phyloP scores from a whole-genome alignment of 2,888 invertebrate genomes.

The Argyresthia albistria region DNA sequence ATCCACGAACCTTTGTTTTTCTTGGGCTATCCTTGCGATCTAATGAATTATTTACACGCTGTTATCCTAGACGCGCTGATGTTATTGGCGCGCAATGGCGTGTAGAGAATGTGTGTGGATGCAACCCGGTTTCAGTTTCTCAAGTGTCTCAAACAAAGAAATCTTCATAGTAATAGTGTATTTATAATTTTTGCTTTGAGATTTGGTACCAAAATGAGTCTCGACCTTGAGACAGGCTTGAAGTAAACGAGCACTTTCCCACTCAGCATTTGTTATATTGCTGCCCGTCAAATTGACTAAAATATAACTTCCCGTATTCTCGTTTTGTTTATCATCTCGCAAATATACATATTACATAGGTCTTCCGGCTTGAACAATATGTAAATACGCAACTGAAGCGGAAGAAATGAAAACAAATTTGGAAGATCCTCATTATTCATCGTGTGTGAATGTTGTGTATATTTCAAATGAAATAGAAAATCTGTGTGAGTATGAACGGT shows the following conservation, averaged over 20 bases:
- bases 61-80: constrained; percentile 30
- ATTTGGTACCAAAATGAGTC: too few relatives aligned
- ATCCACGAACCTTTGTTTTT: constrained; percentile 27
- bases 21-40: constrained; percentile 31
- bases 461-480: constrained; percentile 4
- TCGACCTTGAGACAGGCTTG: too few relatives aligned
- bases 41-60: constrained; percentile 51
- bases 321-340: constrained; percentile 51
- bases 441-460: constrained; percentile 15
- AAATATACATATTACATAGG: constrained; percentile 46
- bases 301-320: constrained; percentile 43
- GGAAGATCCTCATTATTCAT: constrained; percentile 16
- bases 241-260: too few relatives aligned
- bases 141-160: too few relatives aligned
- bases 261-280: constrained; percentile 15
- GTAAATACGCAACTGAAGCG: constrained; percentile 43
- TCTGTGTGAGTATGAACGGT: background rate
- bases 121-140: background rate
- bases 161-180: too few relatives aligned
- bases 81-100: constrained; percentile 17
- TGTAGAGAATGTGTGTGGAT: constrained; percentile 1
- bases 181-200: too few relatives aligned
- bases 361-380: constrained; percentile 45
- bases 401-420: constrained; percentile 40
- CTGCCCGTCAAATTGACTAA: constrained; percentile 26